A percentile compares a stretch with the other conserved stretches of the same genome.
phyloP scores from a whole-genome alignment of 2,797 vertebrate genomes.

The Nothura maculosa region DNA sequence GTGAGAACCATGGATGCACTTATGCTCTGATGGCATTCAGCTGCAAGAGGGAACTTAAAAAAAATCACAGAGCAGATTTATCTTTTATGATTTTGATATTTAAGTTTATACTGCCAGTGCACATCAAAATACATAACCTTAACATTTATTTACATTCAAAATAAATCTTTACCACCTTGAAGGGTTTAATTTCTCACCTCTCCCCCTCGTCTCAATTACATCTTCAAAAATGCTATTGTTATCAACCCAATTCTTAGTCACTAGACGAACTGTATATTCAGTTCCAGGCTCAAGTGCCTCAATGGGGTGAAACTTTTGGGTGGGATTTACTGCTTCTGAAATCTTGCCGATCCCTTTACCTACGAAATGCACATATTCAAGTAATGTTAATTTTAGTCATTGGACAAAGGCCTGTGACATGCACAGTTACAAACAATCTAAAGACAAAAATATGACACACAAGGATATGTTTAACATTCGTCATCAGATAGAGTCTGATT shows the following conservation, averaged over 20 bases:
- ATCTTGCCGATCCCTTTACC: constrained; percentile 89
- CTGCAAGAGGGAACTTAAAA: background rate
- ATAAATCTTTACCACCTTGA: constrained; percentile 3
- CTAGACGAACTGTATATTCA: constrained; percentile 89
- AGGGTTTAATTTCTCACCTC: constrained; percentile 86
- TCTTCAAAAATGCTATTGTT: constrained; percentile 95
- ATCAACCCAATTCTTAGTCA: constrained; percentile 91
- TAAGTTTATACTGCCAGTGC: background rate
- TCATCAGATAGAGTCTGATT: background rate
- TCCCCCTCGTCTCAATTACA: constrained; percentile 89
- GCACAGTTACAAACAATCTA: constrained; percentile 60
- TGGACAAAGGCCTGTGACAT: constrained; percentile 28
- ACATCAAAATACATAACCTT: background rate
- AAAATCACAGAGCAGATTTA: accelerated
- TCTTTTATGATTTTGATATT: background rate
- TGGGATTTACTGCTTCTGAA: constrained; percentile 87
- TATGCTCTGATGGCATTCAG: background rate
- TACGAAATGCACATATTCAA: constrained; percentile 86
- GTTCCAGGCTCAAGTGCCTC: constrained; percentile 89
- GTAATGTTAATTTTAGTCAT: constrained; percentile 30
- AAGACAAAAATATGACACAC: constrained; percentile 27
- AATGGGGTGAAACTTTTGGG: constrained; percentile 88
- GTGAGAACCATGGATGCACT: background rate
- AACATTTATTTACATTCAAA: background rate
- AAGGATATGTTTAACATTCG: background rate